Conservation (phyloP, 2,797 vertebrate species). For the Loriculus beryllinus region DNA sequence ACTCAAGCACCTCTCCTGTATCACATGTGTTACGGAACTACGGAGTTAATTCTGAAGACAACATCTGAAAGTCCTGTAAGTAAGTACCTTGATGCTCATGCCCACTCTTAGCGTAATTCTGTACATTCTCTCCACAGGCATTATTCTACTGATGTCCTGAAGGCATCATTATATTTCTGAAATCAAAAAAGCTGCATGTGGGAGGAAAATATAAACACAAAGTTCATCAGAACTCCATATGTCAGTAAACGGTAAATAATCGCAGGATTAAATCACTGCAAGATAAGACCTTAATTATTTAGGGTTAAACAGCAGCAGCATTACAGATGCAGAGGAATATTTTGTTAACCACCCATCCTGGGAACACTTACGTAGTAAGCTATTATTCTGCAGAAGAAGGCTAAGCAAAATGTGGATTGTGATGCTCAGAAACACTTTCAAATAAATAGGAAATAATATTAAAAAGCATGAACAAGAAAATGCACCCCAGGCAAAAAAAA, state of each 20-base stretch:
- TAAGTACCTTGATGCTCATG: neutral
- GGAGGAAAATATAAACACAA: constrained; percentile 31
- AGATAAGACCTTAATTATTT: constrained; percentile 44
- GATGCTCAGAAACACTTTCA: neutral
- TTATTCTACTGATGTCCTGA: constrained; percentile 19
- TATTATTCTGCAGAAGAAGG: neutral
- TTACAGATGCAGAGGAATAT: neutral
- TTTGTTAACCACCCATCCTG: neutral
- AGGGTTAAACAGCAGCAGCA: constrained; percentile 3
- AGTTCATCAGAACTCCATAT: constrained; percentile 35
- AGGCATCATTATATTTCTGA: constrained; percentile 46
- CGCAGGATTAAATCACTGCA: neutral
- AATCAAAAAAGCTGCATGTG: constrained; percentile 42
- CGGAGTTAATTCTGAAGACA: neutral
- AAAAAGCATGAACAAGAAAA: neutral
- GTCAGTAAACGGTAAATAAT: constrained; percentile 45
- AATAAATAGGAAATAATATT: neutral
- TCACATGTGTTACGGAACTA: neutral
- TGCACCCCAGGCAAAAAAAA: neutral
- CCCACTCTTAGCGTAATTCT: constrained; percentile 1
- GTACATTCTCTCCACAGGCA: constrained; percentile 1
- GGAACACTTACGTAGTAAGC: neutral
- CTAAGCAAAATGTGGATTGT: neutral
- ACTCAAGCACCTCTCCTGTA: neutral
- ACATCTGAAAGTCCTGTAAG: neutral